Evolutionary conservation across 23 tunicate species (phyloP).

Genomic region (Clavelina lepadiformis): DNA sequence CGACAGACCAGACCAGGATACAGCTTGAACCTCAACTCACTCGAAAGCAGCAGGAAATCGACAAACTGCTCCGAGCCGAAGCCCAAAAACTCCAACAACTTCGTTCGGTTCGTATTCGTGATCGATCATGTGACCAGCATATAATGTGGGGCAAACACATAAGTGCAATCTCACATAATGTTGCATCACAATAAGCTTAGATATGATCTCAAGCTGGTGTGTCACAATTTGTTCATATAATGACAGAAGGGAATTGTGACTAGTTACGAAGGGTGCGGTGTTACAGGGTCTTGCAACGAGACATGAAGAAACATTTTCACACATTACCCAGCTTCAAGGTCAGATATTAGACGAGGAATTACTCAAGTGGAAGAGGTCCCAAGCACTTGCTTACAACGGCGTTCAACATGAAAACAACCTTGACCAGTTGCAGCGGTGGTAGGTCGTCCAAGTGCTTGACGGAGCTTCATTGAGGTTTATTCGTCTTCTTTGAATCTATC

Average conservation of each 20-base stretch:
- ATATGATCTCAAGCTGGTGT: no score
- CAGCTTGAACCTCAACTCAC: slow-evolving; percentile 71
- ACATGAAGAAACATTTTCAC: slow-evolving; percentile 81
- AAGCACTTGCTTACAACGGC: slow-evolving; percentile 97
- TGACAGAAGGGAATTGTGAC: no score
- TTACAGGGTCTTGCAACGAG: slow-evolving; percentile 57
- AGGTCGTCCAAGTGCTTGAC: no score
- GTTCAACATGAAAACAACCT: slow-evolving; percentile 79
- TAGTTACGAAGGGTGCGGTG: no score
- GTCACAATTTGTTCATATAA: no score
- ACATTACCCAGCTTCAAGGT: slow-evolving; percentile 65
- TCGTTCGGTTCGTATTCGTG: no score
- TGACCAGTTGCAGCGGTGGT: slow-evolving; percentile 97
- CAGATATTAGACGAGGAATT: slow-evolving; percentile 88
- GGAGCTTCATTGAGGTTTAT: no score
- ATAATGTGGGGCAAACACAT: no score
- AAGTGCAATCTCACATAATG: no score
- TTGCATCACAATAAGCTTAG: no score
- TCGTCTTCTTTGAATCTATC: neutral
- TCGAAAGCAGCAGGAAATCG: slow-evolving; percentile 71
- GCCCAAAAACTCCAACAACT: slow-evolving; percentile 84
- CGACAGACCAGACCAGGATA: slow-evolving; percentile 55
- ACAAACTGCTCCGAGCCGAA: slow-evolving; percentile 69
- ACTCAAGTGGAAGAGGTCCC: slow-evolving; percentile 91
- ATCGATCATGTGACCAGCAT: no score